These are phyloP conservation scores for Spilosoma lubricipeda DNA, from an alignment of 2,888 invertebrate species.

Conservation along the genomic window DNA sequence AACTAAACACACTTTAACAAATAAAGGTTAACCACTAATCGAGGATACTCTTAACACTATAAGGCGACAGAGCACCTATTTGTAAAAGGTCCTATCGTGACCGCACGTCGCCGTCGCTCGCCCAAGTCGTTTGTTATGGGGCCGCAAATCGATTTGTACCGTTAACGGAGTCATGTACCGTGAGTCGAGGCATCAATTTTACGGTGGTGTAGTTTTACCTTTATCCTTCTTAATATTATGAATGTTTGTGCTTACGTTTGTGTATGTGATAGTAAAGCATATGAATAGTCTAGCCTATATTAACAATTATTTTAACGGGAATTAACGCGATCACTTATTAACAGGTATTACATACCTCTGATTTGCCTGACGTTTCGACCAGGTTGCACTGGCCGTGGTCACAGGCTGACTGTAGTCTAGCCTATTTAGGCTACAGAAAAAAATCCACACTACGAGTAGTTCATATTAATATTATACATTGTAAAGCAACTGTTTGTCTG, in stretches of 20 bases:
- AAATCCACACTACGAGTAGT: too few relatives aligned
- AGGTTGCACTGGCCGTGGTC: too few relatives aligned
- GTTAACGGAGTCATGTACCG: constrained; percentile 54
- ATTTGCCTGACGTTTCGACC: too few relatives aligned
- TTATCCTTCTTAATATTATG: neutral
- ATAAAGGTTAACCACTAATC: constrained; percentile 21
- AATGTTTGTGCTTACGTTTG: neutral
- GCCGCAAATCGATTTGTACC: constrained; percentile 58
- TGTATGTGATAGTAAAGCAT: too few relatives aligned
- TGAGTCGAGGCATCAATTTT: constrained; percentile 42
- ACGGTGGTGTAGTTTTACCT: neutral
- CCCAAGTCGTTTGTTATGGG: constrained; percentile 49
- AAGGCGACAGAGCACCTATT: constrained; percentile 31
- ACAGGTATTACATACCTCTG: too few relatives aligned
- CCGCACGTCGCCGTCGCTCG: constrained; percentile 35
- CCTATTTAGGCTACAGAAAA: too few relatives aligned
- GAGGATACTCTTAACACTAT: constrained; percentile 27
- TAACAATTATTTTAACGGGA: too few relatives aligned
- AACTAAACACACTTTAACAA: constrained; percentile 7
- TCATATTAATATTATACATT: too few relatives aligned
- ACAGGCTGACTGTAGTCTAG: too few relatives aligned
- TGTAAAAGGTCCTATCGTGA: constrained; percentile 35
- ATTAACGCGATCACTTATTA: too few relatives aligned
- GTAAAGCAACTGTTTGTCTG: too few relatives aligned
- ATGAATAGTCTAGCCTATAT: too few relatives aligned